Base-by-base conservation (phyloP, 2,797 vertebrate species). In the Diglossa cyanea region DNA sequence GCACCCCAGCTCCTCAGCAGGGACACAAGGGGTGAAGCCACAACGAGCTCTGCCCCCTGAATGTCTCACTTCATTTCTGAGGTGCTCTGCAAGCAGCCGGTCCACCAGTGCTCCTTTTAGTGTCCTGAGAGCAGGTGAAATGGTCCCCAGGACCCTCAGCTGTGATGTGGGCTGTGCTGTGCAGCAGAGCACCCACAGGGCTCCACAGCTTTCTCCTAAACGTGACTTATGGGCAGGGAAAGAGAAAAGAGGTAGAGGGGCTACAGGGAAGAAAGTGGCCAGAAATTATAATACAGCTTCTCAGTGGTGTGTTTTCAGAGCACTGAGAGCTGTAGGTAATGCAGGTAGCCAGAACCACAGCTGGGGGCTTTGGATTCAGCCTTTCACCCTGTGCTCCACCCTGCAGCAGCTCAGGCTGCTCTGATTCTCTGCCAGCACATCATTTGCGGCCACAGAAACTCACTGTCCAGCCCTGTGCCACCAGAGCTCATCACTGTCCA, bases 111-210 rank as follows among this genome's bases (percentile, higher is more conserved):
- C 45, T 24, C 60, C 47, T 6, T 57, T 53, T 16, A 21, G 6
- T 42, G 42, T 26, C 54, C 74, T n/a, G 45, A 35, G 30, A 47
- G 40, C 62, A 48, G n/a, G 18, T 26, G 28, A 28, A 71, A 42
- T 0, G 0, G n/a, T 14, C 6, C 70, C 14, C 25, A 44, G 44
- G 44, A 58, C 9, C 4, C 9, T 45, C 16, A 55, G 67, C 44
- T 45, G 30, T 13, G 42, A 2, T 24, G 15, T 1, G 2, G 67
- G 42, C 31, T 67, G 26, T 47, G 31, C 2, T 63, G 30, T 25
- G 12, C 65, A 67, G 60, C 47, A 70, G 26, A 76, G 53, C 61
- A 74, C 16, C 55, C 47, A 7, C 25, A 3, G 19, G 9, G 57
- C 48, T 87, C 75, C 78, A 74, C 12, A 53, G 10, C 57, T 15